Evolutionary conservation across 2,113 vertebrate genomes (phyloP), one percentile per base, ranked within the genome.

Genomic region (Muscicapa adusta): DNA sequence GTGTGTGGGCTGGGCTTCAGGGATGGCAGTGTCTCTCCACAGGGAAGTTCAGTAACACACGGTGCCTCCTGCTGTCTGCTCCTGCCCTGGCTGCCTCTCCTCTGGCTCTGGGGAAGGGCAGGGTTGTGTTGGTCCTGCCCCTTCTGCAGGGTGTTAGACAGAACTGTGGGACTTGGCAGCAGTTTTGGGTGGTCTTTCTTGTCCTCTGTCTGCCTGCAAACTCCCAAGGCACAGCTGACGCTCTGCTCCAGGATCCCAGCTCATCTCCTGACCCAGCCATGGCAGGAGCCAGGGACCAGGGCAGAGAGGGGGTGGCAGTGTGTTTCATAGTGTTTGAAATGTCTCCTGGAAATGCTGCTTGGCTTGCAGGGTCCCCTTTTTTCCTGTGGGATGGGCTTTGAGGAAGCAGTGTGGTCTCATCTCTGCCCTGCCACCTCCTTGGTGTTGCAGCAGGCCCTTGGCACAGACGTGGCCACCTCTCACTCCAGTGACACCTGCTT

Each of bases 131-230:
- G 61, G 28, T 19, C 19, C 29, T 91, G 57, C 18, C 9, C 57
- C 26, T 90, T 28, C n/a, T 70, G 51, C 38, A 29, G 50, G 15
- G 8, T n/a, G 9, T n/a, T 5, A 19, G 8, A 15, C 3, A 0
- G 10, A 10, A 20, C 22, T n/a, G 8, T 56, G 73, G 61, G 34
- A 13, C 29, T 66, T 53, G 0, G 25, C 57, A 67, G 74, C 34
- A 26, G 51, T 62, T 85, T 20, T 0, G 4, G 42, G 17, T 71
- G 25, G 12, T 54, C 6, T 43, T n/a, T 61, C 38, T 70, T 89
- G 57, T 67, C 24, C 33, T 83, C 36, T 19, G 3, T 3, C 38
- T 73, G 29, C 36, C 61, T 76, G 71, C 50, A 68, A 8, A 43
- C 29, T 68, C 75, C 22, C 36, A 47, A 7, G 20, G 48, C 38